Base-by-base conservation (phyloP, 1,140 invertebrate species). In the Saccostrea glomerata region DNA sequence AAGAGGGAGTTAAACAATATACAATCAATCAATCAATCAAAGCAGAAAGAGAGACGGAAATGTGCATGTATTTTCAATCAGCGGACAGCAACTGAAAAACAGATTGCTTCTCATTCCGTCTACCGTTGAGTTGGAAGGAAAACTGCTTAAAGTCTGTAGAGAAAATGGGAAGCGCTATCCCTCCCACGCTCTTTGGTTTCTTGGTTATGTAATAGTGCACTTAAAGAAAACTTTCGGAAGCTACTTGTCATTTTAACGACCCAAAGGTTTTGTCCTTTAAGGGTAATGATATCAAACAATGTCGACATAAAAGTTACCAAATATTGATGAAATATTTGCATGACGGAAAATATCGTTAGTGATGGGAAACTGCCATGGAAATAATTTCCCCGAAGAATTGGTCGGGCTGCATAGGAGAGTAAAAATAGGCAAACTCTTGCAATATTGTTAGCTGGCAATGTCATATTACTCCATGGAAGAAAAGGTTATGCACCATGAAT, bases 311-410 rank as follows among this genome's bases (percentile, higher is more conserved):
- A 63, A n/a, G 17, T 20, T 77, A 11, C 11, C 30, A 77, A 77
- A 77, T 30, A 77, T 77, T 77, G 70, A 77, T 30, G 30, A 17
- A 77, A 77, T 77, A 30, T 77, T 73, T 77, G 70, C 70, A 77
- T 77, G 70, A 13, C 25, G 70, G 30, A 25, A 77, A 30, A 36
- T 77, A 77, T 77, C 25, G 25, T 30, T 25, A 13, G 7, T 36
- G 30, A 30, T 11, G 30, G 70, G 70, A 77, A 77, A 77, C 70
- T 30, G 70, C 25, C 70, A 77, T 77, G 70, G 30, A 77, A 25
- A 77, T 73, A 13, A 73, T 77, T 77, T 77, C 25, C 70, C 70
- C 13, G 30, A 77, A 77, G 70, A 77, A 73, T 73, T 73, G 7
- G 66, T 25, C 2, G 1, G 25, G 23, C 23, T 30, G 30, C 70